Percentiles rank a stretch among this genome's conserved stretches.
Conservation (phyloP, 53 echinoderm and acorn worm genomes). For the Antedon mediterranea region DNA sequence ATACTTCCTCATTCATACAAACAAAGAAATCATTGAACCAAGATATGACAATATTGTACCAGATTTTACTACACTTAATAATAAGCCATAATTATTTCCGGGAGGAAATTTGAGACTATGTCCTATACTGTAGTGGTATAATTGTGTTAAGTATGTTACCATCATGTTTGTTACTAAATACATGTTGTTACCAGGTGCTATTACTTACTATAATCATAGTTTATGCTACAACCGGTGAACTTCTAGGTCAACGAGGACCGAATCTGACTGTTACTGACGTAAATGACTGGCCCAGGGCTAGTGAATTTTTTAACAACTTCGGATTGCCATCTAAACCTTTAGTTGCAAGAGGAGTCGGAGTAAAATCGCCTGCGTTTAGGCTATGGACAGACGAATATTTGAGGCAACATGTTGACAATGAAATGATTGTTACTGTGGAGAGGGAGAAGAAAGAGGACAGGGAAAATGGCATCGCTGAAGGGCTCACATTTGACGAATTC, state of each 20-base stretch:
- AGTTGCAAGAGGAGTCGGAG: neutral
- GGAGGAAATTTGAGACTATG: too few relatives aligned
- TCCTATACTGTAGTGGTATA: too few relatives aligned
- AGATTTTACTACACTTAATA: too few relatives aligned
- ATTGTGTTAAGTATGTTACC: too few relatives aligned
- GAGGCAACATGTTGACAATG: neutral
- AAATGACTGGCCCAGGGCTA: neutral
- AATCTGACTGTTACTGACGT: neutral
- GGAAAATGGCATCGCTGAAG: neutral
- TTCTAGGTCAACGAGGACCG: neutral
- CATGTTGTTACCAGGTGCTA: neutral
- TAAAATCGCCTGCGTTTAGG: neutral
- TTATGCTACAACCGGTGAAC: neutral
- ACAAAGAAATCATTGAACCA: too few relatives aligned
- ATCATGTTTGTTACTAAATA: too few relatives aligned
- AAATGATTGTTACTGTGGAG: neutral
- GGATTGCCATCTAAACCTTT: neutral
- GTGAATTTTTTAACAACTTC: neutral
- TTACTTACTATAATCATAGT: neutral
- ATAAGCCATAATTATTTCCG: too few relatives aligned
- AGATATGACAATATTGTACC: too few relatives aligned
- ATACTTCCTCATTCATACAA: too few relatives aligned
- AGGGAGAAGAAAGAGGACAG: neutral
- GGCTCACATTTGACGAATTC: neutral
- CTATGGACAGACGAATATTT: neutral